Percentiles rank a stretch among this genome's conserved stretches.
Conservation (phyloP, 2,888 invertebrate genomes). For the Sabellastarte sp. region DNA sequence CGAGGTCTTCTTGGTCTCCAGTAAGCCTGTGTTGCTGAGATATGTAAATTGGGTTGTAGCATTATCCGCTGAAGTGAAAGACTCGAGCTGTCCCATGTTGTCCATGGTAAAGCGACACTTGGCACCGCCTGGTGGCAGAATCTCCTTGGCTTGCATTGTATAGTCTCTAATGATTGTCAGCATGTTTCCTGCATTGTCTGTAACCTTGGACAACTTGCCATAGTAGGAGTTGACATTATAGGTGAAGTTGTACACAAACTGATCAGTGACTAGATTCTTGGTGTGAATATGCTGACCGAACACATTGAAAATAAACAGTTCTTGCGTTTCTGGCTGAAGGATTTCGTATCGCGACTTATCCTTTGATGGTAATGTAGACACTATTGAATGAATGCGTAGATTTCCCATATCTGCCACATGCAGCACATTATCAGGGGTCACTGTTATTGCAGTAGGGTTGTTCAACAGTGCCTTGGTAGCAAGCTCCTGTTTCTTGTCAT, state of each 20-base stretch:
- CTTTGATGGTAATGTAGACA: constrained; percentile 47
- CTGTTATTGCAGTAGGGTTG: constrained; percentile 80
- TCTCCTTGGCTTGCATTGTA: constrained; percentile 76
- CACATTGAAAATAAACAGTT: constrained; percentile 67
- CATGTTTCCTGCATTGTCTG: constrained; percentile 84
- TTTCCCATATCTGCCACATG: constrained; percentile 91
- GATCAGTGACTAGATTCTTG: constrained; percentile 91
- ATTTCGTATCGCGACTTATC: constrained; percentile 73
- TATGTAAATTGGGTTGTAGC: constrained; percentile 93
- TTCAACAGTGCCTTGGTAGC: constrained; percentile 93
- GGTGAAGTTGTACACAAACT: constrained; percentile 89
- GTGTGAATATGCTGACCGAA: constrained; percentile 96
- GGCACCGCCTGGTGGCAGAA: constrained; percentile 45
- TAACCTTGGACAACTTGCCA: constrained; percentile 89
- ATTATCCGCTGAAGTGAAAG: constrained; percentile 83
- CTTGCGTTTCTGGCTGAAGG: constrained; percentile 88
- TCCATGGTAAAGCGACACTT: constrained; percentile 74
- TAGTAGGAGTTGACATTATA: constrained; percentile 97
- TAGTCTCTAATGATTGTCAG: constrained; percentile 84
- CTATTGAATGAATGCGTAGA: constrained; percentile 68
- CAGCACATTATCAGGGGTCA: constrained; percentile 92
- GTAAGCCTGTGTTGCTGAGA: constrained; percentile 80
- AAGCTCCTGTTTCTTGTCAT: constrained; percentile 67
- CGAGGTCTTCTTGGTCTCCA: constrained; percentile 64
- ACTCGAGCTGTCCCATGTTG: constrained; percentile 86